A percentile compares a stretch with the other conserved stretches of the same genome.
These are phyloP conservation scores for Digitonthophagus gazella DNA, from an alignment of 2,888 invertebrate species.

Conservation along the genomic window DNA sequence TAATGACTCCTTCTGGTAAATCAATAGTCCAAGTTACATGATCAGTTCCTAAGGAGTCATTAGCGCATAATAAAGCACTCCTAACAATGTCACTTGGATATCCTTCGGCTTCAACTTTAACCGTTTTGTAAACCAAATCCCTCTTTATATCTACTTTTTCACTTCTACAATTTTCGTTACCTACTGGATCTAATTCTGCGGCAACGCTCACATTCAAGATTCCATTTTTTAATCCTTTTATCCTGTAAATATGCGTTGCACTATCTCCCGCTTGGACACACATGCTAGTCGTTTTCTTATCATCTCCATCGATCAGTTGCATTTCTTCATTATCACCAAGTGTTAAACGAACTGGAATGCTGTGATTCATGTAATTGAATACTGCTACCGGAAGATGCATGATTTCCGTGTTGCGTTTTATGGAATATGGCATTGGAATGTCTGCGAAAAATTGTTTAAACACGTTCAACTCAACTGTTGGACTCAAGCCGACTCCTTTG, in stretches of 20 bases:
- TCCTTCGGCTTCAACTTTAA: slow-evolving; percentile 70
- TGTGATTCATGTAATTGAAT: no score
- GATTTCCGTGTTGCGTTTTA: slow-evolving; percentile 64
- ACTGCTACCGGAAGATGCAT: no score
- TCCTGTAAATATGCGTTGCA: slow-evolving; percentile 42
- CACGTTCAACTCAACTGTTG: no score
- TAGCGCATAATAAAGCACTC: no score
- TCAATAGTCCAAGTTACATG: no score
- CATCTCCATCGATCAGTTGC: slow-evolving; percentile 35
- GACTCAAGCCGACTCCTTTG: no score
- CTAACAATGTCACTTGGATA: slow-evolving; percentile 63
- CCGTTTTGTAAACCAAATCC: slow-evolving; percentile 59
- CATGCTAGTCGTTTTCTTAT: no score
- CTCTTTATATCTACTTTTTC: no score
- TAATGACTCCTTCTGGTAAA: slow-evolving; percentile 57
- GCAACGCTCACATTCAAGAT: no score
- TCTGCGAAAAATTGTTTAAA: slow-evolving; percentile 78
- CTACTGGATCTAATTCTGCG: slow-evolving; percentile 52
- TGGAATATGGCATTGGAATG: slow-evolving; percentile 63
- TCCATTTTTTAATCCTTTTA: slow-evolving; percentile 42
- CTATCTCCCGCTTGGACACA: slow-evolving; percentile 40
- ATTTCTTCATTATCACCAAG: slow-evolving; percentile 41
- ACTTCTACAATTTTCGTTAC: slow-evolving; percentile 52
- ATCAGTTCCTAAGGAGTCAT: slow-evolving; percentile 39
- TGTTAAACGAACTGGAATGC: no score